Evolutionary conservation across 2,113 vertebrate genomes (phyloP).

Genomic region (Sorex araneus): DNA sequence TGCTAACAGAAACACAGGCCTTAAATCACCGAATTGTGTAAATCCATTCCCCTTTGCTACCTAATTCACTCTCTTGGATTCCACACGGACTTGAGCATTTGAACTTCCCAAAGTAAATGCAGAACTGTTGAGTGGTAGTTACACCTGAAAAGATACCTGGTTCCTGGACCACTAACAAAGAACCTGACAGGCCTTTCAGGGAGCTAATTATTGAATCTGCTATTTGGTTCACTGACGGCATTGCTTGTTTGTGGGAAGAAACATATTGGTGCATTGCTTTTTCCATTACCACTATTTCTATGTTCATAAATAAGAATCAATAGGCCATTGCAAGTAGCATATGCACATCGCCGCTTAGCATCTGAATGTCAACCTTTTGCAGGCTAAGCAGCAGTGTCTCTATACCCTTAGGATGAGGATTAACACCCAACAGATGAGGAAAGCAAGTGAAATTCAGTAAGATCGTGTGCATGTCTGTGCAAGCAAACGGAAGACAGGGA

Average conservation of each 20-base stretch:
- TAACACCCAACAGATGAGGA: slow-evolving; percentile 19
- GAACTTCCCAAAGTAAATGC: background rate
- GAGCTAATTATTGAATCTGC: slow-evolving; percentile 79
- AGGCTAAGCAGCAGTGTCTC: slow-evolving; percentile 33
- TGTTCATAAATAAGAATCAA: slow-evolving; percentile 85
- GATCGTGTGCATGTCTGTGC: background rate
- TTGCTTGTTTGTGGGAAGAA: slow-evolving; percentile 80
- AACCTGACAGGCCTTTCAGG: slow-evolving; percentile 69
- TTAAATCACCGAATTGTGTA: slow-evolving; percentile 45
- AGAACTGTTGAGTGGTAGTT: background rate
- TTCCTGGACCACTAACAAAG: slow-evolving; percentile 39
- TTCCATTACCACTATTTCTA: slow-evolving; percentile 80
- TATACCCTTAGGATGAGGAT: background rate
- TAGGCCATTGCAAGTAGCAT: slow-evolving; percentile 82
- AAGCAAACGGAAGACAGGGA: background rate
- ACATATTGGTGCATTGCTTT: slow-evolving; percentile 74
- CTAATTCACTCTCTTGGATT: background rate
- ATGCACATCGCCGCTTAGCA: slow-evolving; percentile 76
- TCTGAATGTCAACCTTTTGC: slow-evolving; percentile 64
- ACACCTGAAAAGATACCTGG: slow-evolving; percentile 54
- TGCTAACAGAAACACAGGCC: slow-evolving; percentile 19
- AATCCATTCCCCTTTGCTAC: background rate
- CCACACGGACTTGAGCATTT: background rate
- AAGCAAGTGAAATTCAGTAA: slow-evolving; percentile 7
- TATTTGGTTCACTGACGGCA: slow-evolving; percentile 80